Percentiles rank a stretch among this genome's conserved stretches.
Conservation (phyloP, 2,888 invertebrate genomes). For the Lycaena phlaeas region DNA sequence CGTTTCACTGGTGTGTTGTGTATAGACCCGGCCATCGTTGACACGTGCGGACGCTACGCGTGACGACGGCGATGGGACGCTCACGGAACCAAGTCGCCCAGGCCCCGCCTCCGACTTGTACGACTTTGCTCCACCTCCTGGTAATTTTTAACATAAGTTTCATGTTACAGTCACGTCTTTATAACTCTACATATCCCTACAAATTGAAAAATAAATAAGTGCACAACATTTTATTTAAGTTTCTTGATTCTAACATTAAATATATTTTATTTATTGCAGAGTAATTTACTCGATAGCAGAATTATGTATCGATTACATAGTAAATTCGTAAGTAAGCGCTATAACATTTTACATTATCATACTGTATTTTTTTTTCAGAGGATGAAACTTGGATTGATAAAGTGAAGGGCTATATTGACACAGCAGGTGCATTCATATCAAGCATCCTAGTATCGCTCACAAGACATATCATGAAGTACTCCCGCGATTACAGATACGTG, state of each 20-base stretch:
- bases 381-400: slow-evolving; percentile 62
- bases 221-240: too few relatives aligned
- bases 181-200: too few relatives aligned
- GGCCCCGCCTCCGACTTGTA: slow-evolving; percentile 38
- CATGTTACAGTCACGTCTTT: too few relatives aligned
- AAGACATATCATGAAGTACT: slow-evolving; percentile 86
- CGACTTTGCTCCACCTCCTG: slow-evolving; percentile 38
- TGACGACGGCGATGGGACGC: slow-evolving; percentile 26
- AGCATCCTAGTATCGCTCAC: slow-evolving; percentile 88
- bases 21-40: slow-evolving; percentile 16
- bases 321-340: too few relatives aligned
- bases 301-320: too few relatives aligned
- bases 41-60: slow-evolving; percentile 23
- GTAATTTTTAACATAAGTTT: too few relatives aligned
- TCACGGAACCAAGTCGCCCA: slow-evolving; percentile 30
- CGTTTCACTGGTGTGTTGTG: too few relatives aligned
- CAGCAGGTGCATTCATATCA: slow-evolving; percentile 80
- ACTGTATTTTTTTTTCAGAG: slow-evolving; percentile 30
- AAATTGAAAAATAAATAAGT: too few relatives aligned
- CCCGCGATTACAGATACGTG: slow-evolving; percentile 95
- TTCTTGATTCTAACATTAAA: too few relatives aligned
- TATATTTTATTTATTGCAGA: too few relatives aligned
- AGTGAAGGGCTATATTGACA: slow-evolving; percentile 48
- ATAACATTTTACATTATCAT: too few relatives aligned
- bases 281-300: too few relatives aligned